Evolutionary conservation across 2,113 vertebrate genomes (phyloP).

Genomic region (Lepisosteus osseus): DNA sequence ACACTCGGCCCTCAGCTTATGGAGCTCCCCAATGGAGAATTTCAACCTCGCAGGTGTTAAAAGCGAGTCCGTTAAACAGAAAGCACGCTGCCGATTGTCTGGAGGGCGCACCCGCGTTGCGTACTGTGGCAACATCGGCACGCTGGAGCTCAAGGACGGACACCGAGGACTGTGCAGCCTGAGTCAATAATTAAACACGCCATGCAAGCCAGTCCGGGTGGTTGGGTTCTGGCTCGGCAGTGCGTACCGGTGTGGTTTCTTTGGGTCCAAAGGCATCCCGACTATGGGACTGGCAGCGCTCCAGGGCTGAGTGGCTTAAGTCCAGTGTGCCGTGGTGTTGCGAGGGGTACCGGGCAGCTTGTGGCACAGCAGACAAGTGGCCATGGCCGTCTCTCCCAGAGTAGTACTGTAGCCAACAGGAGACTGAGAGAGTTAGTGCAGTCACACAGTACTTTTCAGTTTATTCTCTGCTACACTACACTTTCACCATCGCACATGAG

Average conservation of each 20-base stretch:
- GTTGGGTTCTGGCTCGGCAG: neutral
- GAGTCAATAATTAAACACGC: neutral
- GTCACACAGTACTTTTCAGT: too few species aligned
- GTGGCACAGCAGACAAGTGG: slow-evolving; percentile 26
- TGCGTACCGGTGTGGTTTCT: slow-evolving; percentile 26
- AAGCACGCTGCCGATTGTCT: too few species aligned
- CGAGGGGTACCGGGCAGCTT: slow-evolving; percentile 32
- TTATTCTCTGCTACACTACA: too few species aligned
- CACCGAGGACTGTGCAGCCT: neutral
- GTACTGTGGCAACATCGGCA: too few species aligned
- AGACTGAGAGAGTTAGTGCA: neutral
- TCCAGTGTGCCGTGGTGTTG: slow-evolving; percentile 34
- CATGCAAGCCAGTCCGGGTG: neutral
- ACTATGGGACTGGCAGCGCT: slow-evolving; percentile 34
- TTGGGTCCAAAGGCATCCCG: slow-evolving; percentile 35
- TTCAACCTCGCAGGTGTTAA: too few species aligned
- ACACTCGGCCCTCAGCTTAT: too few species aligned
- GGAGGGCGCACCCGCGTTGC: too few species aligned
- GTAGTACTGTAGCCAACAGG: slow-evolving; percentile 35
- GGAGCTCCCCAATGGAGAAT: too few species aligned
- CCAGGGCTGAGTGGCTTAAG: neutral
- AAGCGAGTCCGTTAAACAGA: too few species aligned
- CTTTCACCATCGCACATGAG: too few species aligned
- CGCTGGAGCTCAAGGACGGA: neutral
- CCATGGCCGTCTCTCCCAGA: slow-evolving; percentile 26